Conservation (phyloP, 1,140 invertebrate genomes). For the Drosophila sturtevanti region DNA sequence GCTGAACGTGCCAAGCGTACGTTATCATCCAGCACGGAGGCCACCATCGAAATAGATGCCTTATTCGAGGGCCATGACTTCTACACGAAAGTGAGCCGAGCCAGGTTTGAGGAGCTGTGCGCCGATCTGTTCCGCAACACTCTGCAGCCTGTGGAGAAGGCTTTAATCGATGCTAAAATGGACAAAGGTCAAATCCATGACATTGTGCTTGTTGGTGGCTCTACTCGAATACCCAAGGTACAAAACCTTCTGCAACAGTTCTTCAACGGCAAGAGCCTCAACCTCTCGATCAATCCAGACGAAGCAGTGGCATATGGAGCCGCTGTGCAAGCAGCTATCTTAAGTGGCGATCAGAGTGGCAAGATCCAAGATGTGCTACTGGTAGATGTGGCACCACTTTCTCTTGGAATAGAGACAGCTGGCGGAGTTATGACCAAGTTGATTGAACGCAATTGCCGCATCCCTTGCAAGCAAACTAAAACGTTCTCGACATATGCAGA, state of each 20-base stretch:
- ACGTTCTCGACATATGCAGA: slow-evolving; percentile 88
- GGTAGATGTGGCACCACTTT: slow-evolving; percentile 85
- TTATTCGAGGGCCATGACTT: slow-evolving; percentile 91
- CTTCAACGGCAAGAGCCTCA: slow-evolving; percentile 87
- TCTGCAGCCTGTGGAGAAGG: slow-evolving; percentile 89
- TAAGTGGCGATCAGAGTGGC: slow-evolving; percentile 88
- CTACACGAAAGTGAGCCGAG: slow-evolving; percentile 92
- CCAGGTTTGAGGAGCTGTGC: slow-evolving; percentile 93
- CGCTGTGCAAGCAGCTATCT: slow-evolving; percentile 90
- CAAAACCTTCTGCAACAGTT: slow-evolving; percentile 86
- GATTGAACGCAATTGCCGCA: slow-evolving; percentile 86
- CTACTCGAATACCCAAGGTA: slow-evolving; percentile 87
- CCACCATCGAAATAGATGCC: slow-evolving; percentile 89
- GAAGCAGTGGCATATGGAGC: slow-evolving; percentile 89
- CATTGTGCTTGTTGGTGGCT: slow-evolving; percentile 87
- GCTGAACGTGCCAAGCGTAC: slow-evolving; percentile 89
- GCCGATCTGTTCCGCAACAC: slow-evolving; percentile 90
- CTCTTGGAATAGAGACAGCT: slow-evolving; percentile 85
- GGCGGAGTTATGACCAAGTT: slow-evolving; percentile 87
- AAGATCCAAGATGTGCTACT: slow-evolving; percentile 88
- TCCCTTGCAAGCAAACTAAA: slow-evolving; percentile 87
- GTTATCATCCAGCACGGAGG: slow-evolving; percentile 87
- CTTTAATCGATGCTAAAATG: slow-evolving; percentile 89
- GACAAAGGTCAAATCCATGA: slow-evolving; percentile 88
- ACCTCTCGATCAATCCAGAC: slow-evolving; percentile 91